A percentile compares a stretch with the other conserved stretches of the same genome.
These are phyloP conservation scores for Heteropelma amictum DNA, from an alignment of 2,888 invertebrate genomes.

Conservation along the genomic window DNA sequence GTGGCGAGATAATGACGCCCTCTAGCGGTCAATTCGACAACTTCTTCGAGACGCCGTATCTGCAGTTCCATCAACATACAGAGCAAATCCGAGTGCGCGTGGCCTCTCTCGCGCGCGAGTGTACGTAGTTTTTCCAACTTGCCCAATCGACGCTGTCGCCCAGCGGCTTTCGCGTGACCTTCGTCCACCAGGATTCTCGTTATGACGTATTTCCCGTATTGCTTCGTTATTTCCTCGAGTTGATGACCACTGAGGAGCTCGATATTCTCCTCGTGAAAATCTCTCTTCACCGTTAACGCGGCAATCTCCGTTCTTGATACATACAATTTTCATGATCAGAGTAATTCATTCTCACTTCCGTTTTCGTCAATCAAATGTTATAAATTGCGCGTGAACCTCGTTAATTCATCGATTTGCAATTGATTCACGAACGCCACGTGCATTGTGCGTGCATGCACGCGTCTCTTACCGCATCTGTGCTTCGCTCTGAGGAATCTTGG, in stretches of 20 bases:
- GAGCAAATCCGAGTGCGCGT: constrained; percentile 70
- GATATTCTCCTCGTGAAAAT: constrained; percentile 69
- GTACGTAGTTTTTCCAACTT: constrained; percentile 65
- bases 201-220: constrained; percentile 64
- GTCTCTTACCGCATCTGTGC: constrained; percentile 62
- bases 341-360: too few species aligned
- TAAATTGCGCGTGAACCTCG: too few species aligned
- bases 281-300: constrained; percentile 64
- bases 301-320: constrained; percentile 65
- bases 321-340: neutral
- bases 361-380: too few species aligned
- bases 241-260: constrained; percentile 64
- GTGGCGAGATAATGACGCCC: constrained; percentile 69
- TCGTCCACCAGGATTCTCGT: constrained; percentile 68
- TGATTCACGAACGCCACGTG: too few species aligned
- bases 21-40: constrained; percentile 69
- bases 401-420: too few species aligned
- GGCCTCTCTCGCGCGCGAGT: constrained; percentile 69
- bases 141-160: constrained; percentile 61
- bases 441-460: neutral
- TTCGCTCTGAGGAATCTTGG: constrained; percentile 61
- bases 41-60: constrained; percentile 64
- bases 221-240: constrained; percentile 62
- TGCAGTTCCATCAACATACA: constrained; percentile 72
- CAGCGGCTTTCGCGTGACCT: constrained; percentile 62